A percentile compares a stretch with the other conserved stretches of the same genome.
Evolutionary conservation across 2,888 invertebrate genomes (phyloP).

Genomic region (Sialis fuliginosa): DNA sequence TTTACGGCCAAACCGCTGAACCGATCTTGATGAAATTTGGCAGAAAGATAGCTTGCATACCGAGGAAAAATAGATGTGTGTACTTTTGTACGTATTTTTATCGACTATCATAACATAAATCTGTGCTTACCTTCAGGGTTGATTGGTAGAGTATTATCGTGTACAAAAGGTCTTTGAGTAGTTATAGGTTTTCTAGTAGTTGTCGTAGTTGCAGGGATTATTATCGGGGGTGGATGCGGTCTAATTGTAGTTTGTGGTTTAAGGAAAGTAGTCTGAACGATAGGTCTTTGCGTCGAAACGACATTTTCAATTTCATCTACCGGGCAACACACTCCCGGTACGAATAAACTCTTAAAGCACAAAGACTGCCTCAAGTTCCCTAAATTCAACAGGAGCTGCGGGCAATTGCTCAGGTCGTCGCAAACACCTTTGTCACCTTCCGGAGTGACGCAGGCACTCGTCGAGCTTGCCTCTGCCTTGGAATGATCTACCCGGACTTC

Average conservation of each 20-base stretch:
- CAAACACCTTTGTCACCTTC: conserved; percentile 65
- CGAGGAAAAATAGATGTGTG: not conserved
- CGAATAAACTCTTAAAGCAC: conserved; percentile 80
- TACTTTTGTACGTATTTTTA: too few relatives aligned
- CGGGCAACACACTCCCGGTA: conserved; percentile 86
- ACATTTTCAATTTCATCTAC: conserved; percentile 25
- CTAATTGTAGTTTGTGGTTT: conserved; percentile 25
- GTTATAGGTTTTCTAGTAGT: conserved; percentile 20
- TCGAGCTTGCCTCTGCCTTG: conserved; percentile 25
- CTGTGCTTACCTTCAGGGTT: conserved; percentile 2
- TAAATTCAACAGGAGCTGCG: conserved; percentile 64
- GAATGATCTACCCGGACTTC: conserved; percentile 8
- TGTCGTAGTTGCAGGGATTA: conserved; percentile 11
- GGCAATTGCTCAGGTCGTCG: conserved; percentile 77
- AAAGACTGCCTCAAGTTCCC: conserved; percentile 68
- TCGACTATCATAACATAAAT: too few relatives aligned
- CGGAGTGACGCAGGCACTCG: conserved; percentile 61
- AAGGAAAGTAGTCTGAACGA: conserved; percentile 22
- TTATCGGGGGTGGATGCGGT: conserved; percentile 21
- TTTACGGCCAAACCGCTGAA: not conserved
- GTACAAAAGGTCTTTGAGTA: conserved; percentile 18
- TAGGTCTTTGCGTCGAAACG: conserved; percentile 8
- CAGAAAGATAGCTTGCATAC: not conserved
- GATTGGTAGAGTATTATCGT: conserved; percentile 4
- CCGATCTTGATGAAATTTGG: not conserved